Evolutionary conservation across 2,888 invertebrate species (phyloP).

Genomic region (Coronaproctus castanopsis): DNA sequence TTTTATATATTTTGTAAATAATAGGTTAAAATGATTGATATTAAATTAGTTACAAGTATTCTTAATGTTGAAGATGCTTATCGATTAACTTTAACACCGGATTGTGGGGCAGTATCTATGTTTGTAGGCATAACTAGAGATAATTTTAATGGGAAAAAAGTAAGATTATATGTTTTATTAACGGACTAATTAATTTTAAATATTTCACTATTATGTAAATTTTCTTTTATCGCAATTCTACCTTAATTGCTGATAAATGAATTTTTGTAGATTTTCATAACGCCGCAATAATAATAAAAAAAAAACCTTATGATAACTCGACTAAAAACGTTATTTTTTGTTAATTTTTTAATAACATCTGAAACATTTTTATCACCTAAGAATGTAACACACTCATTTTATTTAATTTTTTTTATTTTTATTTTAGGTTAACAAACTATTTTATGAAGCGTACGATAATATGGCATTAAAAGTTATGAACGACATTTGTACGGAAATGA

Average conservation of each 20-base stretch:
- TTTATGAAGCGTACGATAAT: conserved; percentile 81
- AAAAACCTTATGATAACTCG: no score
- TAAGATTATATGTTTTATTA: conserved; percentile 23
- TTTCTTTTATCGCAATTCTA: not conserved
- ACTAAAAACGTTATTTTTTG: no score
- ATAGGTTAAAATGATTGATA: conserved; percentile 13
- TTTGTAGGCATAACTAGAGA: conserved; percentile 80
- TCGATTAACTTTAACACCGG: conserved; percentile 41
- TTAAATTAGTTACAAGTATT: conserved; percentile 20
- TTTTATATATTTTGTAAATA: no score
- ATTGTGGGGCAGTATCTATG: conserved; percentile 70
- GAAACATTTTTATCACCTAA: no score
- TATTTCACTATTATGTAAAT: no score
- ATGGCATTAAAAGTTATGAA: conserved; percentile 76
- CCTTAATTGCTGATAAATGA: conserved; percentile 3
- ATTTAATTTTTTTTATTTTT: conserved; percentile 6
- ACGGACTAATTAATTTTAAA: no score
- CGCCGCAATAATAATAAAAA: no score
- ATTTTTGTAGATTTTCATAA: no score
- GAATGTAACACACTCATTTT: no score
- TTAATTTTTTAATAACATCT: no score
- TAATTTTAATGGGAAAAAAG: conserved; percentile 58
- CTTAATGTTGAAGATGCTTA: conserved; percentile 46
- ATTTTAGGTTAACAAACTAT: conserved; percentile 53
- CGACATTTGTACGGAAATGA: conserved; percentile 49